Evolutionary conservation across 2,113 vertebrate species (phyloP), one percentile per base, ranked within the genome.

Genomic region (Indicator maculatus): DNA sequence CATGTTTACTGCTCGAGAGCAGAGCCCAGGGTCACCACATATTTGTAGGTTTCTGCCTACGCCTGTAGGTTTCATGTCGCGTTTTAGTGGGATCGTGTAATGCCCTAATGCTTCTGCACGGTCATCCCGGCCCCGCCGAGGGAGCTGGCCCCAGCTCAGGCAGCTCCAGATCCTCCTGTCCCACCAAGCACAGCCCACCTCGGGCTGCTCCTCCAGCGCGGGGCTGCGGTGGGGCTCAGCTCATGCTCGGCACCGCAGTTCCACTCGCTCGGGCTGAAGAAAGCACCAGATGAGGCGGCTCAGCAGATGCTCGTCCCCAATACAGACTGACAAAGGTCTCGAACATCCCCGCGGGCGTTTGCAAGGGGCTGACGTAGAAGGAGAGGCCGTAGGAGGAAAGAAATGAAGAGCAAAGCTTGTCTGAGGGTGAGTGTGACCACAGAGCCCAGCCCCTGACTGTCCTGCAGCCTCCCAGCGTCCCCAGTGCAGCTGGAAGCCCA

Each of bases 11-110:
- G 96, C 74, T 8, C 52, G 60, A 87, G 91, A 96, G 94, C 93
- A 93, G 94, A 94, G 94, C 91, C 75, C 93, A 89, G 94, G 96
- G 95, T 96, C 96, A 96, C 95, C 72, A 15, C 91, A 82, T 76
- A 95, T 96, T 95, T 96, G 96, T 96, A 96, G 96, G 94, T 82
- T 95, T 89, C 93, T 96, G 94, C 93, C 96, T 91, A 76, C 55
- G 91, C 95, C 93, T 93, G 91, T 89, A 87, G 91, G 95, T 96
- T 95, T 91, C 87, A 30, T 94, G 95, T 95, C 95, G 92, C 74
- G 59, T 94, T 94, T 90, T 93, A 95, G 96, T 85, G 89, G 91
- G 93, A 90, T 93, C 91, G 17, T 91, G 95, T 94, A 85, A 95
- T 79, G 79, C 87, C 84, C 91, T 80, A 79, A 83, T 55, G 93